Conservation (phyloP, 2,888 invertebrate species). For the Zelleria hepariella region DNA sequence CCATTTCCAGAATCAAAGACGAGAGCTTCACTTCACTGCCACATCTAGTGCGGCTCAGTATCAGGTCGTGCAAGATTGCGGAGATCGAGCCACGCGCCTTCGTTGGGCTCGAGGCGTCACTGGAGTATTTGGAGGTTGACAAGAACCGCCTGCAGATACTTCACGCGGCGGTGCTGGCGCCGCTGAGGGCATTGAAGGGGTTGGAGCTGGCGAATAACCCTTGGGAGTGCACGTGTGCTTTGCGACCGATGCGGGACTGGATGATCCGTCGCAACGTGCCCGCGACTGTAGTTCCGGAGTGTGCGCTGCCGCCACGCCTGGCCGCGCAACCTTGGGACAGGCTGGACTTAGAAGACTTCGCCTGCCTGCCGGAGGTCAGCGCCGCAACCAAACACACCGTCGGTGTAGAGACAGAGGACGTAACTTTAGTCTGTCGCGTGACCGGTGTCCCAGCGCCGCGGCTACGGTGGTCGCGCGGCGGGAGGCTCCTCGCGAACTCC, state of each 20-base stretch:
- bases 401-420: conserved; percentile 80
- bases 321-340: conserved; percentile 80
- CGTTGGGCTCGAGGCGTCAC: conserved; percentile 77
- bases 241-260: conserved; percentile 83
- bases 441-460: conserved; percentile 80
- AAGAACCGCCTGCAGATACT: conserved; percentile 80
- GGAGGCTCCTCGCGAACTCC: conserved; percentile 78
- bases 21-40: conserved; percentile 78
- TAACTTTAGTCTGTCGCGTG: conserved; percentile 80
- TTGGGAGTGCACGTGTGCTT: conserved; percentile 85
- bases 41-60: conserved; percentile 79
- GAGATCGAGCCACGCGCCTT: conserved; percentile 80
- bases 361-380: conserved; percentile 80
- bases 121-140: conserved; percentile 84
- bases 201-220: conserved; percentile 84
- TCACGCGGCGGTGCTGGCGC: conserved; percentile 76
- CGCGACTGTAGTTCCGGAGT: conserved; percentile 76
- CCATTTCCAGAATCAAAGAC: conserved; percentile 77
- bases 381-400: conserved; percentile 73
- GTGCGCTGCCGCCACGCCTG: conserved; percentile 76
- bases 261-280: conserved; percentile 84
- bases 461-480: conserved; percentile 80
- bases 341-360: conserved; percentile 83
- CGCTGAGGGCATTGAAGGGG: conserved; percentile 79
- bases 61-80: conserved; percentile 80